Base-by-base conservation (phyloP, 2,797 vertebrate species). In the Amblyopsis hoosieri region DNA sequence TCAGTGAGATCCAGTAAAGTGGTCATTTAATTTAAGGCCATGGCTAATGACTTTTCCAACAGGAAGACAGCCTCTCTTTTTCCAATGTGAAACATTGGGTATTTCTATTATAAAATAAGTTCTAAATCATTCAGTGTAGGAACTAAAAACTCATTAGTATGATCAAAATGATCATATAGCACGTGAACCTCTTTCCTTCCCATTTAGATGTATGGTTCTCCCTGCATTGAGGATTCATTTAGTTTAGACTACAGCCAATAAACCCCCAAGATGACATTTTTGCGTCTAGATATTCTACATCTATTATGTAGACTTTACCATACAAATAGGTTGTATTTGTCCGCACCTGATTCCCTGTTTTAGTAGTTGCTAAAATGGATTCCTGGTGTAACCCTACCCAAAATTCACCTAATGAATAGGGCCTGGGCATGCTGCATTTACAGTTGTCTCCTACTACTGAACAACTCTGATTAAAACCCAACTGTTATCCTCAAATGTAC, bases 1-100 rank as follows among this genome's bases (percentile, higher is more conserved):
- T 76, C 74, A 64, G 53, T 70, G 75, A 83, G 76, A 80, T 80
- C 64, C 54, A 72, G 64, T 66, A 45, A 67, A 62, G 63, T 76
- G 69, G 71, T 86, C 83, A 89, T 86, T 82, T 71, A 85, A 90
- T 85, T 78, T 79, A 66, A 80, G 77, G 65, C 81, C 82, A 67
- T 57, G 67, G 68, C 66, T 80, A 84, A 84, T 82, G 67, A 80
- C 80, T 87, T 85, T 75, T 77, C 67, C 70, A 81, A 74, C 69
- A 62, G 74, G 45, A 13, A 57, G 62, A 62, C 17, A 12, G 37
- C 61, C 14, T 54, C 57, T 29, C 8, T 64, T 73, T 62, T 70
- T 61, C 50, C 5, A 5, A 37, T 37, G 33, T 37, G 33, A 37
- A 37, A 37, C 33, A 37, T 37, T 37, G 33, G 33, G 33, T 37